These are phyloP conservation scores for Spondyliosoma cantharus DNA, from an alignment of 2,797 vertebrate genomes.

Conservation along the genomic window DNA sequence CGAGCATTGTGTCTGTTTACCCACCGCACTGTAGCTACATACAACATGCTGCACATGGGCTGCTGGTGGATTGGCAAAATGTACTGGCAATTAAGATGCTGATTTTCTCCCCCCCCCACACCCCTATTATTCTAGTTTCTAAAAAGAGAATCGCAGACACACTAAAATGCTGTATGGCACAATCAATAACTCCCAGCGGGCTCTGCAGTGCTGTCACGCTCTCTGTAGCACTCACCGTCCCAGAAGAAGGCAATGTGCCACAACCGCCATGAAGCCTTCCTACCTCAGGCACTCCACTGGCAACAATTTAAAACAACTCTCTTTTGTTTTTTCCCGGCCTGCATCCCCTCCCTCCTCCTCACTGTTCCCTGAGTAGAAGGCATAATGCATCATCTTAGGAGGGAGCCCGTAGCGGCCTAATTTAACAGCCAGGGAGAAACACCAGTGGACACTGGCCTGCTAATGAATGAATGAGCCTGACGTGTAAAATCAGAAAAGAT, in stretches of 20 bases:
- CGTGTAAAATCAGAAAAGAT: slow-evolving; percentile 80
- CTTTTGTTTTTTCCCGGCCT: slow-evolving; percentile 63
- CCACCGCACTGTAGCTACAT: slow-evolving; percentile 43
- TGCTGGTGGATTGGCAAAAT: slow-evolving; percentile 67
- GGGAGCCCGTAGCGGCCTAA: slow-evolving; percentile 62
- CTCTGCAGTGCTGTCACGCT: slow-evolving; percentile 67
- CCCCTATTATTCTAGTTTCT: slow-evolving; percentile 44
- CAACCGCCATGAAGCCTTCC: slow-evolving; percentile 63
- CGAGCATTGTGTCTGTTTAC: slow-evolving; percentile 67
- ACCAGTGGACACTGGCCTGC: slow-evolving; percentile 69
- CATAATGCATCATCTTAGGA: slow-evolving; percentile 75
- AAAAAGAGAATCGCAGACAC: slow-evolving; percentile 53
- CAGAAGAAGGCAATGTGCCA: slow-evolving; percentile 68
- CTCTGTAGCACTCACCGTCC: slow-evolving; percentile 62
- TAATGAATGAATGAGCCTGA: slow-evolving; percentile 82
- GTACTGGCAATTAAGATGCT: slow-evolving; percentile 71
- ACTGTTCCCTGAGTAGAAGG: slow-evolving; percentile 61
- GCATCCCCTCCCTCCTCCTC: slow-evolving; percentile 43
- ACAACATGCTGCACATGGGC: slow-evolving; percentile 66
- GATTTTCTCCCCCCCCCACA: slow-evolving; percentile 36
- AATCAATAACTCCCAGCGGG: slow-evolving; percentile 65
- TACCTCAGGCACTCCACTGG: slow-evolving; percentile 71
- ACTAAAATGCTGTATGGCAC: slow-evolving; percentile 56
- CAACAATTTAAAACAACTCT: slow-evolving; percentile 72
- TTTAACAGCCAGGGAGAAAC: slow-evolving; percentile 72